Base-by-base conservation (phyloP, 2,888 invertebrate species). In the Lithophane socia region DNA sequence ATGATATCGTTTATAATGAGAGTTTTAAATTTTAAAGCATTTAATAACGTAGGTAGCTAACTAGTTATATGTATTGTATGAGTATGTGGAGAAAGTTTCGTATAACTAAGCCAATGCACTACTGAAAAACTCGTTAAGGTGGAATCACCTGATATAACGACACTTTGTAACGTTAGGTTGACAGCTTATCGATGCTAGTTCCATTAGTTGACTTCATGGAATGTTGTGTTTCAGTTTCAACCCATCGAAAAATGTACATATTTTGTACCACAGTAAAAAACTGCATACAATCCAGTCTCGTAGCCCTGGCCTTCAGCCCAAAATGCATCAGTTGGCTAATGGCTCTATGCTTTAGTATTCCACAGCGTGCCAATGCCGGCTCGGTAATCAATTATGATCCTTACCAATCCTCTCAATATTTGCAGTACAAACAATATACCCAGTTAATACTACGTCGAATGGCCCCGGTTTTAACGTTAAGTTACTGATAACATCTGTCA, bases 331-430 rank as follows among this genome's bases (percentile, higher is more conserved):
- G 79, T 88, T 85, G 75, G 86, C 75, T 85, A 78, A 77, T 85
- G 65, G 81, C 56, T 76, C 42, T 49, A 75, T 70, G 29, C 44
- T 79, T 75, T 61, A 49, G 73, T 74, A 84, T 75, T 74, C 77
- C 47, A 80, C 47, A 73, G 69, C 63, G 74, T 68, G 65, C 72
- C 78, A 77, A 77, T 76, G 76, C 80, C 86, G 83, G 82, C 52
- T 72, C 61, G 64, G 63, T 76, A 79, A 85, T 87, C 82, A 79
- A 86, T 87, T 82, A 84, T 79, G 83, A 80, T 82, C 78, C 80
- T 80, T 84, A 65, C 69, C 54, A 69, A 89, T 86, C 86, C 83
- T 47, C 76, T 67, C 60, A 74, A 75, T 88, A 86, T 89, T 88
- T 87, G 80, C 79, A 9, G 44, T 42, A 65, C 47, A 67, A 71